Percentiles rank a stretch among this genome's conserved stretches.
Evolutionary conservation across 2,888 invertebrate genomes (phyloP).

Genomic region (Watsonalla cultraria): DNA sequence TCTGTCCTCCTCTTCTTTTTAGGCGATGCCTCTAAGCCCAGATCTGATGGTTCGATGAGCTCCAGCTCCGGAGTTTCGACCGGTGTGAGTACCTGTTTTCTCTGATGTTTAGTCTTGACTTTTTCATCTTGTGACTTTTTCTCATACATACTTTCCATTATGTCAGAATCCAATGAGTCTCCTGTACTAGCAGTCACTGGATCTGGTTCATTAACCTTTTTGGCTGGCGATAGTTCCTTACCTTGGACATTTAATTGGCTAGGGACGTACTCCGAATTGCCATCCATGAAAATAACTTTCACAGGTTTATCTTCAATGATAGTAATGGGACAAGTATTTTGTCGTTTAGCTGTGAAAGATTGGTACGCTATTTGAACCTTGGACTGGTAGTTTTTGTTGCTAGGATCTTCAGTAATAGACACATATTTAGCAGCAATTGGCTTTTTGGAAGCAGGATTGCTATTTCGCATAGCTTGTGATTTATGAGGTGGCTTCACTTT

Average conservation of each 20-base stretch:
- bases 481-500: conserved; percentile 46
- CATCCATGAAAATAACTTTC: conserved; percentile 64
- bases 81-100: conserved; percentile 72
- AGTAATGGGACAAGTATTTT: conserved; percentile 54
- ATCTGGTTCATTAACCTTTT: conserved; percentile 37
- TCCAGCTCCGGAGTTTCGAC: conserved; percentile 67
- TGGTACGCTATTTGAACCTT: conserved; percentile 68
- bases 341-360: conserved; percentile 57
- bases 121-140: conserved; percentile 51
- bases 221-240: conserved; percentile 54
- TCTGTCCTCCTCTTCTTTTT: conserved; percentile 64
- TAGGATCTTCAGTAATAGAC: conserved; percentile 34
- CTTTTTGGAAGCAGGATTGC: conserved; percentile 30
- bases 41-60: conserved; percentile 62
- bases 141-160: conserved; percentile 42
- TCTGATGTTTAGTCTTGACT: conserved; percentile 64
- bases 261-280: conserved; percentile 44
- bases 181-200: conserved; percentile 32
- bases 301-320: conserved; percentile 72
- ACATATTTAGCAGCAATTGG: conserved; percentile 27
- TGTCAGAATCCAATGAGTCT: conserved; percentile 56
- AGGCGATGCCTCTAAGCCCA: conserved; percentile 52
- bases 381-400: conserved; percentile 55
- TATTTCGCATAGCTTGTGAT: conserved; percentile 31
- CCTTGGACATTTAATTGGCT: conserved; percentile 56